A percentile compares a stretch with the other conserved stretches of the same genome.
phyloP scores from a whole-genome alignment of 1,140 invertebrate species.

The Drosophila nigromelanica region DNA sequence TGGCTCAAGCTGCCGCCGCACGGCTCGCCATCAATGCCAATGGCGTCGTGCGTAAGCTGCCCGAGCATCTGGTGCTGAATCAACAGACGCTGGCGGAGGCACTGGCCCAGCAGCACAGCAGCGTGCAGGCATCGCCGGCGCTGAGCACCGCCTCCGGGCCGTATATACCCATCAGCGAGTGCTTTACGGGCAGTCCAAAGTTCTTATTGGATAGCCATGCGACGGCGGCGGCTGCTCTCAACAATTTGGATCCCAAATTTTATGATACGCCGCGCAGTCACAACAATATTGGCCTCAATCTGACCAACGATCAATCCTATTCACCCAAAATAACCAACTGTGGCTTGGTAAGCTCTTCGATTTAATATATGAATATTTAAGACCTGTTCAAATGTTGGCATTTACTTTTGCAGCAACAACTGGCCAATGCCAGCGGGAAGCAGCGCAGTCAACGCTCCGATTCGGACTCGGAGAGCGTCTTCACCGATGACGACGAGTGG shows the following conservation, averaged over 20 bases:
- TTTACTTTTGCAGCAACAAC: constrained; percentile 49
- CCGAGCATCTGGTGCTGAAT: constrained; percentile 77
- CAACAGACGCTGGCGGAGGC: constrained; percentile 63
- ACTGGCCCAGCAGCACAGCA: constrained; percentile 66
- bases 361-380: no score
- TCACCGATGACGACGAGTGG: constrained; percentile 86
- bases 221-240: constrained; percentile 46
- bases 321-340: constrained; percentile 83
- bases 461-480: constrained; percentile 86
- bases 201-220: constrained; percentile 51
- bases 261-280: constrained; percentile 85
- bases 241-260: constrained; percentile 84
- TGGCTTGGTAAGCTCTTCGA: constrained; percentile 66
- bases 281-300: constrained; percentile 82
- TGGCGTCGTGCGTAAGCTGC: constrained; percentile 77
- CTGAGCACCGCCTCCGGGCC: constrained; percentile 87
- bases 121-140: constrained; percentile 86
- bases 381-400: background rate
- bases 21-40: constrained; percentile 67
- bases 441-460: constrained; percentile 83
- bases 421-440: constrained; percentile 61
- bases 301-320: constrained; percentile 82
- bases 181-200: constrained; percentile 91
- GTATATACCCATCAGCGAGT: constrained; percentile 94
- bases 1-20: constrained; percentile 33